phyloP scores from a whole-genome alignment of 2,888 invertebrate genomes.

The Acrocera orbiculus region DNA sequence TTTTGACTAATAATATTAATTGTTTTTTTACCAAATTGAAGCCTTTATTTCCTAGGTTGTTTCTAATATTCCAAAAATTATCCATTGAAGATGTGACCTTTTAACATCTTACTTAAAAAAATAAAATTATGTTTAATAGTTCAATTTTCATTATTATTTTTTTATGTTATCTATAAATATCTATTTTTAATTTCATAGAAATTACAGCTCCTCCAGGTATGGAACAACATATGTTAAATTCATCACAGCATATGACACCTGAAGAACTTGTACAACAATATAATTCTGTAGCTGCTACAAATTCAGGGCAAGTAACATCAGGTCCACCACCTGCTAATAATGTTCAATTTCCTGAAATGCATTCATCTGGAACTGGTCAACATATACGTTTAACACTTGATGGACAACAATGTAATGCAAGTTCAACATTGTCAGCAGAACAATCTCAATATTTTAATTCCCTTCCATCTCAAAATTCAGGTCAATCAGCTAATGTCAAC shows the following conservation, averaged over 20 bases:
- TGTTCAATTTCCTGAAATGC: conserved; percentile 24
- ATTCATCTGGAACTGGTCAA: conserved; percentile 28
- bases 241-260: conserved; percentile 21
- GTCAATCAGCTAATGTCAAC: conserved; percentile 9
- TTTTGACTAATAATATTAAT: no score
- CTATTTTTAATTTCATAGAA: no score
- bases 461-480: conserved; percentile 24
- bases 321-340: conserved; percentile 17
- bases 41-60: no score
- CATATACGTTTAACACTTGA: conserved; percentile 16
- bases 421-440: conserved; percentile 40
- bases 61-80: no score
- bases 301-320: conserved; percentile 21
- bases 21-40: no score
- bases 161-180: neutral
- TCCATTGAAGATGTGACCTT: no score
- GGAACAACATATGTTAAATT: conserved; percentile 27
- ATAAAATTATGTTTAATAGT: neutral
- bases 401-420: conserved; percentile 37
- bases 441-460: conserved; percentile 45
- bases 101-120: no score
- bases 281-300: conserved; percentile 18
- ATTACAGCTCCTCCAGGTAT: conserved; percentile 33
- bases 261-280: conserved; percentile 22
- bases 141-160: neutral